Conservation (phyloP, 2,888 invertebrate genomes). For the Nemurella pictetii region DNA sequence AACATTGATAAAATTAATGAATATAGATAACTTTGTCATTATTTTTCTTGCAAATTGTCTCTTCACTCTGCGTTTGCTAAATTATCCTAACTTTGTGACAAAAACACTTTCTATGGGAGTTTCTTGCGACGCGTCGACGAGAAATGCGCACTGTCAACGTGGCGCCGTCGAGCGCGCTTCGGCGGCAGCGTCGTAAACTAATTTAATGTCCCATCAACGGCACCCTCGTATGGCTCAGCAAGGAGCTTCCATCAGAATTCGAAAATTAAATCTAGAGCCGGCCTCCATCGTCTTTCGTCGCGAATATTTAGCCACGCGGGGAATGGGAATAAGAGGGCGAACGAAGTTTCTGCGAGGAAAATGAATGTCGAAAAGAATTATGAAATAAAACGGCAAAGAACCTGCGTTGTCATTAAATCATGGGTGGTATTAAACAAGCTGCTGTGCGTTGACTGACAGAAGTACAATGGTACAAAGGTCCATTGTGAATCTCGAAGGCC, state of each 20-base stretch:
- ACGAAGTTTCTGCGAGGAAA: slow-evolving; percentile 9
- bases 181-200: slow-evolving; percentile 36
- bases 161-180: slow-evolving; percentile 16
- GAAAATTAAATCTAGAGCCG: slow-evolving; percentile 37
- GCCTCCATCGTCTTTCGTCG: slow-evolving; percentile 23
- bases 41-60: slow-evolving; percentile 27
- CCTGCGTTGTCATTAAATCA: neutral
- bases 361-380: neutral
- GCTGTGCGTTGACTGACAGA: neutral
- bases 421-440: neutral
- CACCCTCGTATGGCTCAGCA: slow-evolving; percentile 20
- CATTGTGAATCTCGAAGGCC: neutral
- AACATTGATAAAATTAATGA: slow-evolving; percentile 23
- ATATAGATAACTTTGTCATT: slow-evolving; percentile 23
- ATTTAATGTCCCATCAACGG: slow-evolving; percentile 38
- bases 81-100: slow-evolving; percentile 17
- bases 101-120: slow-evolving; percentile 22
- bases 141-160: neutral
- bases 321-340: slow-evolving; percentile 14
- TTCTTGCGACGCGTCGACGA: neutral
- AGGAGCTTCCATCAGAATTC: slow-evolving; percentile 36
- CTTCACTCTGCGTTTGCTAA: neutral
- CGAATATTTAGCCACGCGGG: slow-evolving; percentile 27
- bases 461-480: neutral
- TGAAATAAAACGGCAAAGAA: slow-evolving; percentile 16